Percentiles rank a stretch among this genome's conserved stretches.
Evolutionary conservation across 1,140 invertebrate species (phyloP).

Genomic region (Laodelphax striatellus): DNA sequence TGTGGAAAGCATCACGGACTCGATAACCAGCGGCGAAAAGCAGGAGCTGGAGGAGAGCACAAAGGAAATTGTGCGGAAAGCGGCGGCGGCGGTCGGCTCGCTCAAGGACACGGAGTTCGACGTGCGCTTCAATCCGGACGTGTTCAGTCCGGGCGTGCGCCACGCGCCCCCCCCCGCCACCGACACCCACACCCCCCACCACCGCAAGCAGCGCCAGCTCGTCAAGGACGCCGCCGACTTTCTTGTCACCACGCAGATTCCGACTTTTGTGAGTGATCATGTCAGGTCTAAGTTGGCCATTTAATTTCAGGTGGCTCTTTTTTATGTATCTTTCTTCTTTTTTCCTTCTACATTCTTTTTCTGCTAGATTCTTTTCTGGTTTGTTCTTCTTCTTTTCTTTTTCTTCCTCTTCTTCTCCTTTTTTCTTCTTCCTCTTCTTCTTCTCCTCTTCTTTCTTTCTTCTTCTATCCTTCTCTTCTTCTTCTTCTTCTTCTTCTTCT

Average conservation of each 20-base stretch:
- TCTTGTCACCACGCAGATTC: conserved; percentile 84
- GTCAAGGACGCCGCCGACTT: conserved; percentile 94
- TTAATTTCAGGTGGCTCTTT: too few species aligned
- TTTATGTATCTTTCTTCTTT: too few species aligned
- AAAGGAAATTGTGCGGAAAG: conserved; percentile 78
- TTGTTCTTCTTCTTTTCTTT: too few species aligned
- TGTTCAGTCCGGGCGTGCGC: conserved; percentile 85
- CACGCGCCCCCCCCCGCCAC: conserved; percentile 60
- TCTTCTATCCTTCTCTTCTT: too few species aligned
- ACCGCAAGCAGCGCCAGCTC: conserved; percentile 76
- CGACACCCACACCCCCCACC: too few species aligned
- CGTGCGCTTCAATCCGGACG: conserved; percentile 96
- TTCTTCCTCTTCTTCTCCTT: too few species aligned
- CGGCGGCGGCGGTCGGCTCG: conserved; percentile 81
- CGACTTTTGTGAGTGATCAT: conserved; percentile 73
- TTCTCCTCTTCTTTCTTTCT: too few species aligned
- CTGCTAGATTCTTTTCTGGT: too few species aligned
- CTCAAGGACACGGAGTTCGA: conserved; percentile 91
- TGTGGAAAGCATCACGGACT: conserved; percentile 77
- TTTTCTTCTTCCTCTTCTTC: too few species aligned
- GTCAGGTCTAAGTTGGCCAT: too few species aligned
- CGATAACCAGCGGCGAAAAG: conserved; percentile 65
- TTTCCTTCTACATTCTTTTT: too few species aligned
- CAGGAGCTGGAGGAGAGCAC: conserved; percentile 76
- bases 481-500: too few species aligned